Conservation (phyloP, 2,113 vertebrate genomes). For the Sakesphorus luctuosus region DNA sequence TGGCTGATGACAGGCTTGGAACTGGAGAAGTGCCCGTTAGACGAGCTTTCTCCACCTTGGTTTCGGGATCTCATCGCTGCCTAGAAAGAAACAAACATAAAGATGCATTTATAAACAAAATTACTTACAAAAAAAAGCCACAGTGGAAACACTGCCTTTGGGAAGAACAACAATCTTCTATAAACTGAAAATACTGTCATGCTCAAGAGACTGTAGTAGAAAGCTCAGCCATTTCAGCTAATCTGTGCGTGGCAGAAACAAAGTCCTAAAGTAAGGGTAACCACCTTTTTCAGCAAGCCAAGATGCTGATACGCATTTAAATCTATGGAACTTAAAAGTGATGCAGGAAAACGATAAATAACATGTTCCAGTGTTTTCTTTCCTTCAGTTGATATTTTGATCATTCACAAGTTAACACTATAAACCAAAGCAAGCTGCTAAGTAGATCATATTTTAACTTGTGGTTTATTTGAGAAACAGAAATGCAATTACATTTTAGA, state of each 20-base stretch:
- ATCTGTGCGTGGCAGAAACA: neutral
- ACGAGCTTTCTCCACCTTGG: slow-evolving; percentile 82
- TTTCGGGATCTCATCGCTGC: slow-evolving; percentile 91
- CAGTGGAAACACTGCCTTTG: neutral
- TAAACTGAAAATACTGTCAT: neutral
- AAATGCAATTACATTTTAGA: neutral
- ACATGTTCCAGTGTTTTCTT: neutral
- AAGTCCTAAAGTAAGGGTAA: neutral
- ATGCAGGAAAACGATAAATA: neutral
- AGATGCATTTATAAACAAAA: neutral
- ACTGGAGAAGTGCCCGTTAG: slow-evolving; percentile 79
- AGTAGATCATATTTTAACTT: neutral
- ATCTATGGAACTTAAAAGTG: neutral
- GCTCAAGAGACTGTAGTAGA: neutral
- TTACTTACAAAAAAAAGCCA: neutral
- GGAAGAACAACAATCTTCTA: neutral
- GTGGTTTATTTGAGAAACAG: neutral
- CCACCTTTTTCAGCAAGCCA: neutral
- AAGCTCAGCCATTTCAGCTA: neutral
- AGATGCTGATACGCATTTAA: neutral
- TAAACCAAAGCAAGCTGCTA: neutral
- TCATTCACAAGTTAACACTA: neutral
- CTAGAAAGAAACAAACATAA: slow-evolving; percentile 68
- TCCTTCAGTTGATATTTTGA: neutral
- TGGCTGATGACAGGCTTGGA: slow-evolving; percentile 76